Percentiles rank a stretch among this genome's conserved stretches.
Evolutionary conservation across 2,888 invertebrate species (phyloP).

Genomic region (Andrena chrysosceles): DNA sequence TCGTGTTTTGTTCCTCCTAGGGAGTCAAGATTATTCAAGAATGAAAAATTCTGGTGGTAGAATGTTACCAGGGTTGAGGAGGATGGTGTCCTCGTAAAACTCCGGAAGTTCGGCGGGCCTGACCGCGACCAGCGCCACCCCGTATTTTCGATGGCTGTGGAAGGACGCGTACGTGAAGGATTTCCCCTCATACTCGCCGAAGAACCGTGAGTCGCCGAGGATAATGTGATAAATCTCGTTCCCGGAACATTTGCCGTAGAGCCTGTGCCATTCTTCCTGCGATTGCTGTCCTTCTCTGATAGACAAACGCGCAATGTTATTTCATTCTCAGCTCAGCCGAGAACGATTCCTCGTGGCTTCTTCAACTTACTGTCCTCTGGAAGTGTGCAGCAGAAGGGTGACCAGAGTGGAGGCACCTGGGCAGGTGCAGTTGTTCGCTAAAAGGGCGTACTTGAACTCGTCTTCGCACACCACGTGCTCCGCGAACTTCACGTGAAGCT

Average conservation of each 20-base stretch:
- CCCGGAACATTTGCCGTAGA: conserved; percentile 99
- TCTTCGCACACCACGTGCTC: conserved; percentile 99
- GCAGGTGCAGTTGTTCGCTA: conserved; percentile 99
- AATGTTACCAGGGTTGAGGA: conserved; percentile 91
- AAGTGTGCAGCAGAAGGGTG: conserved; percentile 97
- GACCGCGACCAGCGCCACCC: conserved; percentile 98
- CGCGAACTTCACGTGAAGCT: conserved; percentile 99
- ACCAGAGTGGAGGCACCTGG: conserved; percentile 99
- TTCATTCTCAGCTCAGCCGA: no score
- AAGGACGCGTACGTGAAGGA: conserved; percentile 99
- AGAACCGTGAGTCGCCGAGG: conserved; percentile 97
- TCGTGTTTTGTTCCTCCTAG: no score
- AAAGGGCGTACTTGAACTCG: conserved; percentile 98
- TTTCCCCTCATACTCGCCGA: conserved; percentile 99
- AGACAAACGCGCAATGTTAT: conserved; percentile 51
- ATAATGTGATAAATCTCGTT: conserved; percentile 99
- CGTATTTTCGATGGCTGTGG: conserved; percentile 99
- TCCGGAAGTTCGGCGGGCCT: conserved; percentile 96
- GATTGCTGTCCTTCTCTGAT: conserved; percentile 96
- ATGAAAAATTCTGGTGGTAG: not conserved
- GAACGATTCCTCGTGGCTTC: not conserved
- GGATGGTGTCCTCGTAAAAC: conserved; percentile 97
- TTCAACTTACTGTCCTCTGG: conserved; percentile 96
- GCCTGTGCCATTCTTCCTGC: conserved; percentile 98
- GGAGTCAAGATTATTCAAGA: not conserved